phyloP scores from a whole-genome alignment of 2,113 vertebrate species.

The Atlantisia rogersi region DNA sequence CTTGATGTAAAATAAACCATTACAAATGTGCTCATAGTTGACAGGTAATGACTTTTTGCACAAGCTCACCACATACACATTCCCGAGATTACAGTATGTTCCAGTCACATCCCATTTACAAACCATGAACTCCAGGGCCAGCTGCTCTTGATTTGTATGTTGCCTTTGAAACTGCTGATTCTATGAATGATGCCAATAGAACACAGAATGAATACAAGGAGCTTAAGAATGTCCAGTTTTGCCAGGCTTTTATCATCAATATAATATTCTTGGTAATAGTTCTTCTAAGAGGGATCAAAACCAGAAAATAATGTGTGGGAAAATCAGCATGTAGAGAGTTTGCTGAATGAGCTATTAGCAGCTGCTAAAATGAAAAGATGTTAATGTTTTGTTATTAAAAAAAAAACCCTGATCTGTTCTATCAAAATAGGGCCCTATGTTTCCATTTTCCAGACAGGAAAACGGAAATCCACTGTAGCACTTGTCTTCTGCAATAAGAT shows the following conservation, averaged over 20 bases:
- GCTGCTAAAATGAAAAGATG: not conserved
- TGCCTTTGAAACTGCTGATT: not conserved
- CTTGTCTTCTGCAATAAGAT: not conserved
- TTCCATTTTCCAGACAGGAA: not conserved
- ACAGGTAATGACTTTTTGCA: not conserved
- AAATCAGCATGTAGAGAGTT: not conserved
- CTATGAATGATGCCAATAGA: not conserved
- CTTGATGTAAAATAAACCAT: not conserved
- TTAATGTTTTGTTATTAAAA: not conserved
- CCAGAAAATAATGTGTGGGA: not conserved
- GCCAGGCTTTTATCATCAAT: not conserved
- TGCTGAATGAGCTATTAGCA: not conserved
- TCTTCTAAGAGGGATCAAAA: not conserved
- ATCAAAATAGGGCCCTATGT: not conserved
- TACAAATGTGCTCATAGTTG: not conserved
- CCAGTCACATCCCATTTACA: not conserved
- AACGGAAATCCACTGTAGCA: not conserved
- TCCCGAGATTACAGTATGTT: not conserved
- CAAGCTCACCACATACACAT: not conserved
- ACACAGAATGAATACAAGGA: not conserved
- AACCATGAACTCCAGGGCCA: not conserved
- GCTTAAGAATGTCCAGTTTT: not conserved
- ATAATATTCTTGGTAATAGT: not conserved
- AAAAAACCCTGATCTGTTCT: not conserved
- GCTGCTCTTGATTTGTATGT: not conserved